phyloP scores from a whole-genome alignment of 2,797 vertebrate species.

The Cirrhinus mrigala region DNA sequence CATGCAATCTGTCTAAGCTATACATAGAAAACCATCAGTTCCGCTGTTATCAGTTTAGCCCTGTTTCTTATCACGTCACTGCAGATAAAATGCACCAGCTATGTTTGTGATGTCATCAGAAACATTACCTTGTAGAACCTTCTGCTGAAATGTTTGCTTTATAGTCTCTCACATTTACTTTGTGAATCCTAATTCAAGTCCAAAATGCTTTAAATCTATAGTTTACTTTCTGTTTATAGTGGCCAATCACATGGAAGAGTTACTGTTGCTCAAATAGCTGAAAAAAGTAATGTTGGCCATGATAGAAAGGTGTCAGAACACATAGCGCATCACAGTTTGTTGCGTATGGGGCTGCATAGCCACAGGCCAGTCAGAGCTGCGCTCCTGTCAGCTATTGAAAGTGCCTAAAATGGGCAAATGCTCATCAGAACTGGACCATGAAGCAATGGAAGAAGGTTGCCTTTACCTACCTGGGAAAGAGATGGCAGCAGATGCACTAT shows the following conservation, averaged over 20 bases:
- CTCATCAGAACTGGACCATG: not conserved
- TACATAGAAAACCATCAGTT: constrained; percentile 35
- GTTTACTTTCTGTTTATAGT: not conserved
- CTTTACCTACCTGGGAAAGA: not conserved
- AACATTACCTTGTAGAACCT: not conserved
- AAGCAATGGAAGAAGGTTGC: not conserved
- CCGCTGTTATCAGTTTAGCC: not conserved
- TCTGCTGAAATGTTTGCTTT: not conserved
- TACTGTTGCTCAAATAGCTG: too few relatives aligned
- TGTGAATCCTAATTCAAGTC: not conserved
- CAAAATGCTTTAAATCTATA: not conserved
- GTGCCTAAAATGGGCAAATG: not conserved
- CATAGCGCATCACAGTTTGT: not conserved
- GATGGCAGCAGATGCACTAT: not conserved
- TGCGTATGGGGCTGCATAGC: not conserved
- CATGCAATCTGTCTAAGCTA: not conserved
- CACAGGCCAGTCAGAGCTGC: not conserved
- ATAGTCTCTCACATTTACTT: not conserved
- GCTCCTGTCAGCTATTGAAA: not conserved
- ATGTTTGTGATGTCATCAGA: not conserved
- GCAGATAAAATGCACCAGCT: not conserved
- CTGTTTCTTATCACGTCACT: constrained; percentile 12
- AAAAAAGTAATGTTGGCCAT: too few relatives aligned
- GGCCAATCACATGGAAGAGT: too few relatives aligned
- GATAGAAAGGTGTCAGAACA: not conserved